A percentile compares a stretch with the other conserved stretches of the same genome.
These are phyloP conservation scores for Bothrops jararaca DNA, from an alignment of 2,113 vertebrate species.

Conservation along the genomic window DNA sequence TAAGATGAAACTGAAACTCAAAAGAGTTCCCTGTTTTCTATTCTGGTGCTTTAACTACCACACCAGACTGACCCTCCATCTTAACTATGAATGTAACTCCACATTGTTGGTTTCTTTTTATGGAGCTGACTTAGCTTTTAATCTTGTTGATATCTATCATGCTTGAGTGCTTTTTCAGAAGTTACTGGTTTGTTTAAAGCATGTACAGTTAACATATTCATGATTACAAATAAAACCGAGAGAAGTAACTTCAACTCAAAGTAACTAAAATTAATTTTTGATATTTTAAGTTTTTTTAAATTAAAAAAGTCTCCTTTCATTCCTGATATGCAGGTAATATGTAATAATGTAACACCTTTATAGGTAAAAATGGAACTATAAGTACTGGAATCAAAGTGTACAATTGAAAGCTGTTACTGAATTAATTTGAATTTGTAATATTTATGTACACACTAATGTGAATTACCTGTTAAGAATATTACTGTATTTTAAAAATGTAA, in stretches of 20 bases:
- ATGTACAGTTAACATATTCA: constrained; percentile 28
- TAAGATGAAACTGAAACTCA: not conserved
- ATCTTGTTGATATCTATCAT: constrained; percentile 13
- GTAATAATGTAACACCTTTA: constrained; percentile 36
- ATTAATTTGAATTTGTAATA: constrained; percentile 60
- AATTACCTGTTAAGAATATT: constrained; percentile 41
- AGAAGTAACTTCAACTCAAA: constrained; percentile 5
- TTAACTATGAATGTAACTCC: not conserved
- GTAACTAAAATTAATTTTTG: constrained; percentile 8
- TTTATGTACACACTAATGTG: constrained; percentile 63
- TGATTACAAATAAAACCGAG: constrained; percentile 39
- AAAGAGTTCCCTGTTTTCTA: not conserved
- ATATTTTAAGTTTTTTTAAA: not conserved
- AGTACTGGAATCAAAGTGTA: constrained; percentile 63
- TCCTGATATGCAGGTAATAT: constrained; percentile 33
- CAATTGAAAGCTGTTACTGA: constrained; percentile 61
- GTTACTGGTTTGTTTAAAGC: constrained; percentile 10
- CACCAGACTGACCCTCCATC: not conserved
- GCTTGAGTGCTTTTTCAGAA: constrained; percentile 35
- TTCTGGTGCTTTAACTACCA: not conserved
- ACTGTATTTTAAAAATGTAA: constrained; percentile 51
- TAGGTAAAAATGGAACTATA: constrained; percentile 45
- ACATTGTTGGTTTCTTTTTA: constrained; percentile 16
- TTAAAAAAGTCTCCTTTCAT: constrained; percentile 35
- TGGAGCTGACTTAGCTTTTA: constrained; percentile 32